Percentiles rank a stretch among this genome's conserved stretches.
phyloP scores from a whole-genome alignment of 2,888 invertebrate species.

The Trichacis sp. region DNA sequence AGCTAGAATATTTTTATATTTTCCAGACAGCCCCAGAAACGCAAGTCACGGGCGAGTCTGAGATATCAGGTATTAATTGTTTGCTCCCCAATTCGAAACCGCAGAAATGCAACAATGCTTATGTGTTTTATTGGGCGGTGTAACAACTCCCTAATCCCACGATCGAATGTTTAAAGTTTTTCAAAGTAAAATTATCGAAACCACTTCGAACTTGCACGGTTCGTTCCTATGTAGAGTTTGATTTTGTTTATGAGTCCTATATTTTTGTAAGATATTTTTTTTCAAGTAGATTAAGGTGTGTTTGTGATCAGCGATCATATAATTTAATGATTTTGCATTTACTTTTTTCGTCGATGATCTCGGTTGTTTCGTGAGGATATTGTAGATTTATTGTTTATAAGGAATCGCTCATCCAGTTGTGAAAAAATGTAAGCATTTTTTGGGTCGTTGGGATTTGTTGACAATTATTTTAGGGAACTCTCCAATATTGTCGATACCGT shows the following conservation, averaged over 20 bases:
- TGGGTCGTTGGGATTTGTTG: too few species aligned
- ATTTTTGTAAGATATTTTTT: background rate
- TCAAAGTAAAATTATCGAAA: constrained; percentile 25
- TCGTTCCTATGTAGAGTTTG: background rate
- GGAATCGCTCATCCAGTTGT: too few species aligned
- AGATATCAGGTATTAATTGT: constrained; percentile 62
- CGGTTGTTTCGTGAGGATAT: too few species aligned
- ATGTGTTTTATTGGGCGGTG: constrained; percentile 65
- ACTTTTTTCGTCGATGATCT: background rate
- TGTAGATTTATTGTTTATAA: too few species aligned
- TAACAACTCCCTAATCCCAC: constrained; percentile 49
- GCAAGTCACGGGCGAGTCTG: constrained; percentile 41
- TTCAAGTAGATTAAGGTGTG: background rate
- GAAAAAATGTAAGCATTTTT: too few species aligned
- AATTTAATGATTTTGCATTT: too few species aligned
- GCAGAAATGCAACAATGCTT: constrained; percentile 55
- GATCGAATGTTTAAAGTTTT: too few species aligned
- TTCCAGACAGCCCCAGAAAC: constrained; percentile 50
- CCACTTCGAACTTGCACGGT: background rate
- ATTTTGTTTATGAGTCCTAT: constrained; percentile 14
- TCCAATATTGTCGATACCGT: too few species aligned
- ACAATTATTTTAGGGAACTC: too few species aligned
- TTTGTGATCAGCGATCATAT: too few species aligned
- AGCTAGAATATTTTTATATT: constrained; percentile 20
- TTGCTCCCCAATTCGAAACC: constrained; percentile 57